These are phyloP conservation scores for Canis aureus DNA, from an alignment of 2,113 vertebrate species.

Conservation along the genomic window DNA sequence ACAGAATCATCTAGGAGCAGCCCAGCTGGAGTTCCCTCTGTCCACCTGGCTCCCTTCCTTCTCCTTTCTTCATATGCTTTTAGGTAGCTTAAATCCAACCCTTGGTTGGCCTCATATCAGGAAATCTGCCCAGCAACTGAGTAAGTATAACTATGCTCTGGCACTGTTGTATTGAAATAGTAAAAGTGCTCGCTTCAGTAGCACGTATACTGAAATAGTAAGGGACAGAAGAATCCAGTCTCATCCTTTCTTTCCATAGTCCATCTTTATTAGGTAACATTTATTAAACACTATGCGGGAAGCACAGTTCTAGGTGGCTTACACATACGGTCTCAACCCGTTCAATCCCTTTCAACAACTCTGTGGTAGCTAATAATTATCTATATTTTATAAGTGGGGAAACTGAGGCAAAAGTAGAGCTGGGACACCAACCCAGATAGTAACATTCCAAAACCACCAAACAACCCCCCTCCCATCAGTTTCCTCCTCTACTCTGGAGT, in stretches of 20 bases:
- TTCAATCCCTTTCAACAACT: background rate
- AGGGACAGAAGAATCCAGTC: background rate
- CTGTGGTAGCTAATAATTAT: background rate
- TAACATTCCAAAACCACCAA: background rate
- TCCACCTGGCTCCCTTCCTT: background rate
- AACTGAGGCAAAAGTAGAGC: background rate
- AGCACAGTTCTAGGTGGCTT: background rate
- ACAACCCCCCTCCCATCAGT: background rate
- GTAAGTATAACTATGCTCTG: background rate
- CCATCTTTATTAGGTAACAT: background rate
- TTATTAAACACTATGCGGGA: background rate
- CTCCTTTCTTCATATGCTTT: conserved; percentile 23
- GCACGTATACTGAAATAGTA: background rate
- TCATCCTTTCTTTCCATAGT: background rate
- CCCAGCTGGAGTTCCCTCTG: background rate
- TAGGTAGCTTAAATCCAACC: conserved; percentile 32
- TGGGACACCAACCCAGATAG: background rate
- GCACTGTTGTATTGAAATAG: background rate
- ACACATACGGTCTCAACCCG: background rate
- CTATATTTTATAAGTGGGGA: background rate
- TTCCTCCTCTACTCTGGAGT: background rate
- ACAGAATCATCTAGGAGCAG: background rate
- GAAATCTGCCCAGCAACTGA: conserved; percentile 29
- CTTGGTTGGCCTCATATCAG: conserved; percentile 24
- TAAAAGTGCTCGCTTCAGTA: background rate